Evolutionary conservation across 1,140 invertebrate species (phyloP).

Genomic region (Solen grandis): DNA sequence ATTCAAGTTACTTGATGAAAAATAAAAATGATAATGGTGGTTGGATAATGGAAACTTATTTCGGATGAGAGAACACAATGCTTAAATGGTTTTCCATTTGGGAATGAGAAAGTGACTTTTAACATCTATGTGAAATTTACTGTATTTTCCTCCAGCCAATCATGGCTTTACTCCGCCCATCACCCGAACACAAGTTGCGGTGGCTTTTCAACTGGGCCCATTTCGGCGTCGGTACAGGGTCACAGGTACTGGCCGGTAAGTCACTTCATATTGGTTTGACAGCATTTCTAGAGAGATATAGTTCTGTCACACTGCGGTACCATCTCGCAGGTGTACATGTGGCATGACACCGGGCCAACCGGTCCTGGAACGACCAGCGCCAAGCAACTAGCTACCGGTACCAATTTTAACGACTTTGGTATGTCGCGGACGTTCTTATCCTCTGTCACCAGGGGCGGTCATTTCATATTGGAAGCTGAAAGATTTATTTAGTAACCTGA

Average conservation of each 20-base stretch:
- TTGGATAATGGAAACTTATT: too few species aligned
- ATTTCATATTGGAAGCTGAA: too few species aligned
- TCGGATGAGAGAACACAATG: too few species aligned
- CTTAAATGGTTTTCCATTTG: too few species aligned
- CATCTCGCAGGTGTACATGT: background rate
- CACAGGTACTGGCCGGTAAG: slow-evolving; percentile 36
- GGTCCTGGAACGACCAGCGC: background rate
- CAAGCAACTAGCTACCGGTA: background rate
- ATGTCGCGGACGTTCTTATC: background rate
- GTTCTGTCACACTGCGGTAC: background rate
- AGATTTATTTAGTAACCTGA: too few species aligned
- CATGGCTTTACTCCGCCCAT: slow-evolving; percentile 31
- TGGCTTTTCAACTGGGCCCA: slow-evolving; percentile 47
- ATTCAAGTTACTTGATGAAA: too few species aligned
- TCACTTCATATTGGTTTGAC: background rate
- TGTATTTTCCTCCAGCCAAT: slow-evolving; percentile 30
- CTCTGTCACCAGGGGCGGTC: background rate
- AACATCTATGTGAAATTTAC: too few species aligned
- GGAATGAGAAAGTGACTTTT: too few species aligned
- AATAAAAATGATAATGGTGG: too few species aligned
- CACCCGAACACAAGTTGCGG: slow-evolving; percentile 25
- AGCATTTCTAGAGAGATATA: background rate
- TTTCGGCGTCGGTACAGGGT: slow-evolving; percentile 18
- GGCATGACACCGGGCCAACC: background rate
- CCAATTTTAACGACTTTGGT: background rate